Evolutionary conservation across 2,888 invertebrate species (phyloP), one percentile per base, ranked within the genome.

Genomic region (Campoletis raptor): DNA sequence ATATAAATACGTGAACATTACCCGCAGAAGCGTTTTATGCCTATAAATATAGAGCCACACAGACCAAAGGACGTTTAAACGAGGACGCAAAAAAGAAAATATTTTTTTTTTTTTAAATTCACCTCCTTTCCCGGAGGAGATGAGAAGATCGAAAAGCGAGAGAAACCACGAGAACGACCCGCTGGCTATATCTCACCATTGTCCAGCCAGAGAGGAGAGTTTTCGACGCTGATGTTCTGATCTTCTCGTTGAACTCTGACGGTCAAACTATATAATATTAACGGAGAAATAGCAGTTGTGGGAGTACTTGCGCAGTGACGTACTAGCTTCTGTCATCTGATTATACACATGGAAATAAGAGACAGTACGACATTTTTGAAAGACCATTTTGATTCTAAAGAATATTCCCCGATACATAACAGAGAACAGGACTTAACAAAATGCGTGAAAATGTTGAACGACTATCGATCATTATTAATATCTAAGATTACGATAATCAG

Each of bases 101-200:
- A 54, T 30, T 79, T 7, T 61, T 7, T 5, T 30, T 79, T 7
- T 61, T 7, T 5, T 30, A 61, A 61, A 10, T 12, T 7, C 61
- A 30, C 15, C 61, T 12, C 30, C 61, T 30, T 15, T 6, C 3
- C 30, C 30, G 15, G 72, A 77, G 74, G 64, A 77, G 45, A 83
- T 40, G 81, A 74, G 64, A 73, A 73, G 18, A 66, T 30, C 24
- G 37, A 54, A 15, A 57, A 61, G 57, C 72, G 70, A 64, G 79
- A 83, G 85, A 72, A 77, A 79, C 78, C 77, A 72, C 88, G 88
- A 85, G 89, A 88, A 89, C 77, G 84, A 85, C 88, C 88, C 89
- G 85, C 84, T 82, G 89, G 89, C 89, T 84, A 81, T 88, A 88
- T 88, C 88, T 85, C 89, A 87, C 87, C 87, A 88, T 88, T 89